Percentiles rank a stretch among this genome's conserved stretches.
Evolutionary conservation across 2,888 invertebrate genomes (phyloP).

Genomic region (Hirtodrosophila trivittata): DNA sequence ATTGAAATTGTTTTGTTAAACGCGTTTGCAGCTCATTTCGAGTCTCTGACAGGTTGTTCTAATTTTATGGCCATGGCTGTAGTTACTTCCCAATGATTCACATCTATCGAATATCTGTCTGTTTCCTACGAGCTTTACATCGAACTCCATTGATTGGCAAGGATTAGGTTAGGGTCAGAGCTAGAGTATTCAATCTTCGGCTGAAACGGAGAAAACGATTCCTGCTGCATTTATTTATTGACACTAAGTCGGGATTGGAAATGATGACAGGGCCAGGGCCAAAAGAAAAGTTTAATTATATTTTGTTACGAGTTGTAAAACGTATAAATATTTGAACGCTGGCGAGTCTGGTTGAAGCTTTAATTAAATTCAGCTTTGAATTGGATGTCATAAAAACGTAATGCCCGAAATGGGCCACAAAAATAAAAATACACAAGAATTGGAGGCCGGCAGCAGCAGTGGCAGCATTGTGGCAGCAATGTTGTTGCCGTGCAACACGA

Average conservation of each 20-base stretch:
- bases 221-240: not conserved
- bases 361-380: conserved; percentile 66
- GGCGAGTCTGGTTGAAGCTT: conserved; percentile 30
- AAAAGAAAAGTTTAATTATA: not conserved
- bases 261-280: not conserved
- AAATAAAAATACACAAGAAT: conserved; percentile 14
- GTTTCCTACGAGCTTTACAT: too few species aligned
- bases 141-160: too few species aligned
- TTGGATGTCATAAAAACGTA: conserved; percentile 63
- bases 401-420: conserved; percentile 43
- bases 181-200: too few species aligned
- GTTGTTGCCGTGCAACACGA: conserved; percentile 14
- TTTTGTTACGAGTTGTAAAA: not conserved
- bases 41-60: too few species aligned
- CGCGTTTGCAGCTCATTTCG: not conserved
- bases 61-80: too few species aligned
- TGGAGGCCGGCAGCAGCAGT: conserved; percentile 3
- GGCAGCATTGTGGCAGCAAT: too few species aligned
- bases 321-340: conserved; percentile 5
- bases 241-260: not conserved
- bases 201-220: not conserved
- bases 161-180: too few species aligned
- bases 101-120: too few species aligned
- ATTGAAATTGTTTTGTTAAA: conserved; percentile 58
- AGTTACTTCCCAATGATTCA: too few species aligned